Base-by-base conservation (phyloP, 2,113 vertebrate species). In the Gyps fulvus region DNA sequence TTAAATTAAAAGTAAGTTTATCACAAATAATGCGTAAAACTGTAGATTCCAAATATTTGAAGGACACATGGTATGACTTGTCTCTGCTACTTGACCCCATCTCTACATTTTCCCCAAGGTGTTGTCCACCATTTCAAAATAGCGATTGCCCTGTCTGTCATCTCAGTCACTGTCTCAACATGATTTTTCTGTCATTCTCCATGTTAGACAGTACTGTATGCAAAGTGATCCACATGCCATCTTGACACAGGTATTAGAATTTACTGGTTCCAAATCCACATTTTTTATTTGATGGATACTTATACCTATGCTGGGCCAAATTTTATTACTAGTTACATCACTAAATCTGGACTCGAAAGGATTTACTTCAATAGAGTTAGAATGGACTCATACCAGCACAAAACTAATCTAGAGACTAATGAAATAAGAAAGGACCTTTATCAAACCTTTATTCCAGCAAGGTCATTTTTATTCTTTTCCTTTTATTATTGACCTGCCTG, bases 1-100 rank as follows among this genome's bases (percentile, higher is more conserved):
- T 95, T 69, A 20, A 69, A 54, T 54, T 54, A 54, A 96, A 96
- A 79, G 26, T 87, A 96, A 79, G 55, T 63, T 91, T 88, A 91
- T 95, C 76, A 89, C 66, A 87, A 93, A 95, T 36, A 36, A 87
- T 69, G 71, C 1, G 5, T 71, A 63, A 91, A 92, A 49, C 57
- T 14, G 16, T n/a, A 86, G 32, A 89, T 95, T 93, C 52, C 66
- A 84, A 89, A 79, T 89, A 83, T 47, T 91, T 96, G 74, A 96
- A 94, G 83, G 77, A 71, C n/a, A 91, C 25, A 2, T 10, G 23
- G 45, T 78, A 63, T 80, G 85, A 92, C 67, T 95, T 29, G 23
- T 58, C 65, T 77, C 57, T 85, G n/a, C n/a, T 79, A 76, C 57
- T 70, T 93, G 71, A 95, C 31, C 13, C 9, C 61, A 49, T 16